Evolutionary conservation across 2,797 vertebrate genomes (phyloP), one percentile per base, ranked within the genome.

Genomic region (Gymnopithys bicolor): DNA sequence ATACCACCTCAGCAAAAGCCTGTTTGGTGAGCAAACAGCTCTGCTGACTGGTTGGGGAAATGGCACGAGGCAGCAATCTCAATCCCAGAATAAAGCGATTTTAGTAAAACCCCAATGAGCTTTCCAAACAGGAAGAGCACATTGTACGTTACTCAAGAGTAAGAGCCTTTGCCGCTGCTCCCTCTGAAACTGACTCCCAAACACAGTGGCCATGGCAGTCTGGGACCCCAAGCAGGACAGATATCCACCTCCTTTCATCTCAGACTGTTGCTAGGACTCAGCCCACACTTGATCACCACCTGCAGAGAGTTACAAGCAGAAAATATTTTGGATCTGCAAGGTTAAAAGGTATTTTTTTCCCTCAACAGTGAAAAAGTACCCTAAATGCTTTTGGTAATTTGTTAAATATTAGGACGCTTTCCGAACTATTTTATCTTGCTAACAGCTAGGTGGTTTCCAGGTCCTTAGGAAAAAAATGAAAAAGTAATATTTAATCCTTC

Each of bases 141-240:
- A 5, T 9, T 18, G 32, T 48, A 41, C 10, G 1, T 64, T 25
- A 60, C 7, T n/a, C 2, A 8, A 58, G 15, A 70, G 25, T 55
- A 64, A 37, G 21, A 37, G n/a, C 35, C 56, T 77, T 48, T 73
- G 33, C 7, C 30, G 12, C 18, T 1, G 18, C 12, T 53, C 25
- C 24, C 37, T 1, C 8, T 15, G 67, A 69, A 76, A 62, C 5
- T 0, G 0, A 27, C 11, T 76, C 52, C 55, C 81, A 75, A 46
- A 56, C 0, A 13, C 69, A 58, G 53, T 0, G 0, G 18, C 21
- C 22, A 75, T 0, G 0, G 56, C 18, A 45, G 12, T 21, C 39
- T 2, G 5, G 30, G 25, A 52, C 17, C 0, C 2, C 62, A 63
- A 78, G 35, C 30, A 82, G 63, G 48, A 67, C 0, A 0, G 46